Conservation (phyloP, 2,113 vertebrate species). For the Paradoxurus hermaphroditus region DNA sequence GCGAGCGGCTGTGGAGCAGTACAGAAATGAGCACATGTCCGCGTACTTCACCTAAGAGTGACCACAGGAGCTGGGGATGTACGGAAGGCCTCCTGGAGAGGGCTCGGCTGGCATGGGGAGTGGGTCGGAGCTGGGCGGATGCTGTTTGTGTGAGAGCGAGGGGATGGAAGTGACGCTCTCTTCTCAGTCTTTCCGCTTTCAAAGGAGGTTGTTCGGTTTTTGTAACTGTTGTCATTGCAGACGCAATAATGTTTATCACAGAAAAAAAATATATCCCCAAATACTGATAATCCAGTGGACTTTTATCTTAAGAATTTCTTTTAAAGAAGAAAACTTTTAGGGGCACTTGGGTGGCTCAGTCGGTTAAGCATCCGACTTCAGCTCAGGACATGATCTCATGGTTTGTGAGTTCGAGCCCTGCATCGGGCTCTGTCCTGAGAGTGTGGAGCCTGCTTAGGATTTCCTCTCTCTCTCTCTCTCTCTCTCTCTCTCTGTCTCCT, state of each 20-base stretch:
- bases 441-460: too few relatives aligned
- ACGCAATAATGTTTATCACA: not conserved
- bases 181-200: not conserved
- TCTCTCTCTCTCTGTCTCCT: too few relatives aligned
- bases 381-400: too few relatives aligned
- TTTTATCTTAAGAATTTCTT: not conserved
- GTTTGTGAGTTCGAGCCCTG: too few relatives aligned
- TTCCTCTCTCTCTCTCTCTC: too few relatives aligned
- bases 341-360: too few relatives aligned
- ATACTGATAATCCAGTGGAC: not conserved
- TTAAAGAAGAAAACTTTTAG: not conserved
- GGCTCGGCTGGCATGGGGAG: fast-evolving
- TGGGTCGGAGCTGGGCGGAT: fast-evolving
- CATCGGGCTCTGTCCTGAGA: too few relatives aligned
- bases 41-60: not conserved
- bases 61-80: not conserved
- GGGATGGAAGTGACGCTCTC: not conserved
- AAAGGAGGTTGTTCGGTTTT: not conserved
- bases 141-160: too few relatives aligned
- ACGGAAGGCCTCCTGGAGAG: not conserved
- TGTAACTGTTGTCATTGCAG: not conserved
- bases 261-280: not conserved
- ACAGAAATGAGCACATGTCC: not conserved
- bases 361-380: too few relatives aligned
- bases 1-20: fast-evolving